Conservation (phyloP, 2,113 vertebrate genomes). For the Phoenicopterus ruber region DNA sequence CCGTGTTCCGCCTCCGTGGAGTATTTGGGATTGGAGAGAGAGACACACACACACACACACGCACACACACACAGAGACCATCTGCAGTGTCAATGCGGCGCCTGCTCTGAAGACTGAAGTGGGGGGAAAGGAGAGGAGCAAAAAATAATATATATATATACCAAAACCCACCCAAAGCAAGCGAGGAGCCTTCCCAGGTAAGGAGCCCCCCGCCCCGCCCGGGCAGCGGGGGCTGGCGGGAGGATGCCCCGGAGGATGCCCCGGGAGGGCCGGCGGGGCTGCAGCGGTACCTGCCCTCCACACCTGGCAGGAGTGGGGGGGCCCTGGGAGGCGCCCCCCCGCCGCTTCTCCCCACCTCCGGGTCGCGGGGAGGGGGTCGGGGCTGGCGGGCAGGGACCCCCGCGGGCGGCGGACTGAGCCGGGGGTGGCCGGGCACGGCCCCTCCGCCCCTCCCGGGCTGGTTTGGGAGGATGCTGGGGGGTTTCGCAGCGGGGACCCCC, state of each 20-base stretch:
- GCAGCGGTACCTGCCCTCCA: conserved; percentile 7
- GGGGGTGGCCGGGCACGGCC: neutral
- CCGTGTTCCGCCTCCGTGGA: conserved; percentile 40
- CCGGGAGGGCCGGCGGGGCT: neutral
- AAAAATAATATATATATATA: neutral
- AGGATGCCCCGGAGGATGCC: neutral
- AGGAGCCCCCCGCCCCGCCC: conserved; percentile 3
- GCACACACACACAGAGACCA: conserved; percentile 15
- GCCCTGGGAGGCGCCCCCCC: neutral
- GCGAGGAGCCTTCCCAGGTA: conserved; percentile 39
- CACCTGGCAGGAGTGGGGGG: neutral
- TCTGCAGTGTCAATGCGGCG: conserved; percentile 59
- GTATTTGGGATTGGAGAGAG: conserved; percentile 35
- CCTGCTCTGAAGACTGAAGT: conserved; percentile 58
- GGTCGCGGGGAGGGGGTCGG: neutral
- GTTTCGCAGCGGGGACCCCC: neutral
- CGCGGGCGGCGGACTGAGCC: neutral
- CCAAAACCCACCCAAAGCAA: conserved; percentile 4
- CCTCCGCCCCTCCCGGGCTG: neutral
- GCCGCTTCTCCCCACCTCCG: neutral
- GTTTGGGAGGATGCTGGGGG: neutral
- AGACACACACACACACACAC: neutral
- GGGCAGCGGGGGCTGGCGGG: neutral
- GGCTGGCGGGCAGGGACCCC: neutral
- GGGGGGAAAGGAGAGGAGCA: conserved; percentile 4